Conservation (phyloP, 2,888 invertebrate species). For the Cryptus armator region DNA sequence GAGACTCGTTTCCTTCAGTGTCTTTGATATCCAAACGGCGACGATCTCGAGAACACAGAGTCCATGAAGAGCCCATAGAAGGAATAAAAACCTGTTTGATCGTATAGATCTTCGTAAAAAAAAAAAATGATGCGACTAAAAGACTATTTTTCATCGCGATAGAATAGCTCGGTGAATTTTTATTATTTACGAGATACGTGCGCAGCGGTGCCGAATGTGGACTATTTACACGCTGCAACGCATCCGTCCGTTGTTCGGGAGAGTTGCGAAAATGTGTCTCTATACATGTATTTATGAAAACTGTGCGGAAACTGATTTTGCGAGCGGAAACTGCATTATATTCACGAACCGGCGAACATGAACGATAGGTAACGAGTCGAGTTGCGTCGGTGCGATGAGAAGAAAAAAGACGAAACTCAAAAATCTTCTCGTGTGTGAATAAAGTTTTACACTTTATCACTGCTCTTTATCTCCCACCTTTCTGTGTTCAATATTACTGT, state of each 20-base stretch:
- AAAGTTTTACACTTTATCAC: neutral
- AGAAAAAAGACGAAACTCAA: neutral
- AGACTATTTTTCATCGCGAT: constrained; percentile 4
- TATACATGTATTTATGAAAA: neutral
- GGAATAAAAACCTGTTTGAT: neutral
- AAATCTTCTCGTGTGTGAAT: neutral
- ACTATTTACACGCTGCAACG: constrained; percentile 38
- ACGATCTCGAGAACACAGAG: neutral
- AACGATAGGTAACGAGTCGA: constrained; percentile 21
- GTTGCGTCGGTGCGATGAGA: constrained; percentile 18
- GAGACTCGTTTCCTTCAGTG: neutral
- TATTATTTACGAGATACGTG: constrained; percentile 36
- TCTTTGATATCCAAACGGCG: neutral
- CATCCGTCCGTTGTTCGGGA: neutral
- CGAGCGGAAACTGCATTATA: constrained; percentile 67
- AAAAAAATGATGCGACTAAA: neutral
- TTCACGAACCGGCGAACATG: constrained; percentile 25
- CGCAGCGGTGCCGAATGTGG: constrained; percentile 1
- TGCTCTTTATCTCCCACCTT: neutral
- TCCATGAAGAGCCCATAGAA: neutral
- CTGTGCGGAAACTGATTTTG: neutral
- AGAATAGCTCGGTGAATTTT: constrained; percentile 13
- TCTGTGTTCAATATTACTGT: too few species aligned
- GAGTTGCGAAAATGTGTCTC: neutral
- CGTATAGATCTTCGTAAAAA: neutral